Evolutionary conservation across 2,888 invertebrate species (phyloP).

Genomic region (Sicus ferrugineus): DNA sequence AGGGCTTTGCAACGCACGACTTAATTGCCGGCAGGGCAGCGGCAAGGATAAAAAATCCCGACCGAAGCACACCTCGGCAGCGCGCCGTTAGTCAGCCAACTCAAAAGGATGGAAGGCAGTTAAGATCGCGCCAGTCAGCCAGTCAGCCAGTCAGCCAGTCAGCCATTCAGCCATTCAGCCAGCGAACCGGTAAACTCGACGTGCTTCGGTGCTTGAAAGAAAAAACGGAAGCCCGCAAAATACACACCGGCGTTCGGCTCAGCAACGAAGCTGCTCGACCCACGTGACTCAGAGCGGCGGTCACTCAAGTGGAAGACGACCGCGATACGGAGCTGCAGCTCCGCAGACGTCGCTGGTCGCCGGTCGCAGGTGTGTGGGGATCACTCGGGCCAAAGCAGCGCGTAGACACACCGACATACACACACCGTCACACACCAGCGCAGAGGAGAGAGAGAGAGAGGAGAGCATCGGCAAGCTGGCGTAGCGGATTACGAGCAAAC

Average conservation of each 20-base stretch:
- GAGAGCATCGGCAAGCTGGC: no score
- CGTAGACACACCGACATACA: neutral
- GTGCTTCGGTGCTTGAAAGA: neutral
- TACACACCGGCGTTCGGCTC: neutral
- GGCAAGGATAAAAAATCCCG: slow-evolving; percentile 1
- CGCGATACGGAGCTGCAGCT: slow-evolving; percentile 10
- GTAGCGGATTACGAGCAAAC: no score
- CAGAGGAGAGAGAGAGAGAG: no score
- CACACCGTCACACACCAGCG: neutral
- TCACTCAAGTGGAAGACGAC: slow-evolving; percentile 34
- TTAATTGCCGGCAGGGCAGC: slow-evolving; percentile 14
- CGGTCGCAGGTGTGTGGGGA: no score
- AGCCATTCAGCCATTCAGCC: no score
- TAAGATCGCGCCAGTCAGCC: neutral
- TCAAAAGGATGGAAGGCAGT: slow-evolving; percentile 4
- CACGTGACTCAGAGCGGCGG: slow-evolving; percentile 27
- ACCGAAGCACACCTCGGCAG: neutral
- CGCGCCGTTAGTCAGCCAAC: neutral
- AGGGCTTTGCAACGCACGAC: neutral
- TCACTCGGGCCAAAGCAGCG: slow-evolving; percentile 1
- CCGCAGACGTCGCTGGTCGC: no score
- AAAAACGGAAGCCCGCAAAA: no score
- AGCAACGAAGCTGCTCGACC: slow-evolving; percentile 28
- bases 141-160: no score
- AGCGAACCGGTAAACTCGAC: slow-evolving; percentile 10